Conservation (phyloP, 2,797 vertebrate genomes). For the Pipistrellus pipistrellus region DNA sequence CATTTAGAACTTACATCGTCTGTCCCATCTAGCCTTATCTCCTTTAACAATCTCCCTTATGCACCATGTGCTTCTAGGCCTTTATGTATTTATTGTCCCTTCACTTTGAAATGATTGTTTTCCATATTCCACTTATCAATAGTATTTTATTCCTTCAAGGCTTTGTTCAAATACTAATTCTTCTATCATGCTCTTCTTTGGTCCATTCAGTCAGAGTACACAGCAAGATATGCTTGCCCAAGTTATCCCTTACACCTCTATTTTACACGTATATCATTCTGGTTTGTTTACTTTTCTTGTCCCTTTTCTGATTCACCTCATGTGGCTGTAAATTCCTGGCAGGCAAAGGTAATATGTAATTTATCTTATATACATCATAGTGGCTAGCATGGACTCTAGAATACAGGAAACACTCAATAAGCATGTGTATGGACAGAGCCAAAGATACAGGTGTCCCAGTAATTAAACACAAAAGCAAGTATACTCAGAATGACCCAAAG, state of each 20-base stretch:
- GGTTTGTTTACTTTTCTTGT: not conserved
- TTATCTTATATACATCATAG: not conserved
- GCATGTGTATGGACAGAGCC: not conserved
- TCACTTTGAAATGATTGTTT: not conserved
- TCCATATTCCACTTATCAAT: not conserved
- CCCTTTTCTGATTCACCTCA: not conserved
- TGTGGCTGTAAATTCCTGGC: not conserved
- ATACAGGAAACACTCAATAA: not conserved
- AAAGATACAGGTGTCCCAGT: not conserved
- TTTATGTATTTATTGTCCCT: not conserved
- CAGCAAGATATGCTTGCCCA: not conserved
- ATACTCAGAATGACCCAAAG: not conserved
- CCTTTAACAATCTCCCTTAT: not conserved
- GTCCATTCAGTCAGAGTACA: not conserved
- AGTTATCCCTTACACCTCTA: not conserved
- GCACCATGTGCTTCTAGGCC: not conserved
- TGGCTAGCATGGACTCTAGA: not conserved
- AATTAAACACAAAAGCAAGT: not conserved
- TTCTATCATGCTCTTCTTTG: not conserved
- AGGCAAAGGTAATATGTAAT: slow-evolving; percentile 15
- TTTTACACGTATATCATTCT: not conserved
- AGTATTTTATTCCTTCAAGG: not conserved
- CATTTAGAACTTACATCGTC: not conserved
- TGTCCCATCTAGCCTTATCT: not conserved
- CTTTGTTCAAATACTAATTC: not conserved